Evolutionary conservation across 2,113 vertebrate species (phyloP).

Genomic region (Plecotus auritus): DNA sequence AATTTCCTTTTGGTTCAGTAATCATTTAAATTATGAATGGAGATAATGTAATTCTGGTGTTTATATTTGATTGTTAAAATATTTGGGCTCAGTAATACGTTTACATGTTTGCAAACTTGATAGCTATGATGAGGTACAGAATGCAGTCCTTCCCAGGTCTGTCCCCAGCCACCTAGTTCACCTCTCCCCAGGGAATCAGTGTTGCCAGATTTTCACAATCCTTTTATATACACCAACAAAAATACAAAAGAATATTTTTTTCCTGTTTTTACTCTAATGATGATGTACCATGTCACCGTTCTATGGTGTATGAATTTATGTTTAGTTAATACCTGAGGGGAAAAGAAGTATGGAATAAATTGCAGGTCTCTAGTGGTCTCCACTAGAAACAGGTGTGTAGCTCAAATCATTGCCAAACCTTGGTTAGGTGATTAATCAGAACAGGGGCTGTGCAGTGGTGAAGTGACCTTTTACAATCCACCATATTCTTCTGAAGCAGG

Average conservation of each 20-base stretch:
- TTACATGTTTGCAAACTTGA: background rate
- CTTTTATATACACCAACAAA: background rate
- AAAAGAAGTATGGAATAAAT: background rate
- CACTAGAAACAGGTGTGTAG: background rate
- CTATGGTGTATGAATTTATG: background rate
- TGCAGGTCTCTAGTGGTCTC: background rate
- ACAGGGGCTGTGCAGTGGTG: too few species aligned
- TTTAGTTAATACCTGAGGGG: background rate
- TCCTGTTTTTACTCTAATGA: background rate
- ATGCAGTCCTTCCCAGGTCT: background rate
- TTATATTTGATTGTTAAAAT: background rate
- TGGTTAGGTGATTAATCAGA: background rate
- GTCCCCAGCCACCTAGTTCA: too few species aligned
- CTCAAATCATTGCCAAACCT: background rate
- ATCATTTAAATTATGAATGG: slow-evolving; percentile 18
- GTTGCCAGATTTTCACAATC: background rate
- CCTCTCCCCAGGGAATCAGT: background rate
- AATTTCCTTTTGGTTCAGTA: slow-evolving; percentile 14
- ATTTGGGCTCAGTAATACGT: background rate
- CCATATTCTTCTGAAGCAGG: background rate
- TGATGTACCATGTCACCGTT: background rate
- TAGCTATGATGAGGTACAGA: background rate
- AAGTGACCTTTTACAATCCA: background rate
- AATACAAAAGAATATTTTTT: background rate
- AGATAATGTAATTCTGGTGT: background rate